phyloP scores from a whole-genome alignment of 2,113 vertebrate genomes.

The Aptenodytes forsteri region DNA sequence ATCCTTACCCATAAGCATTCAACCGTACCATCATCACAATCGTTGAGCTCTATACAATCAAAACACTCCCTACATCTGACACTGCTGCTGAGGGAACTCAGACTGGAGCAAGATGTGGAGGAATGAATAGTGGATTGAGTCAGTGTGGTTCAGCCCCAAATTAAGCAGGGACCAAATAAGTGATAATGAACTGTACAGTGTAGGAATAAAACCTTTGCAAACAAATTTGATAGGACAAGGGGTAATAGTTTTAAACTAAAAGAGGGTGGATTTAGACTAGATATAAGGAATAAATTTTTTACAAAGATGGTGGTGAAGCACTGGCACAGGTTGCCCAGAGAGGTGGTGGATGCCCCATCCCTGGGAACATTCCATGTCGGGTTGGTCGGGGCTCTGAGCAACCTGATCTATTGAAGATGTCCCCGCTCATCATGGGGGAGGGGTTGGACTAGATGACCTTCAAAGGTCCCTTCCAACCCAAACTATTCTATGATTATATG shows the following conservation, averaged over 20 bases:
- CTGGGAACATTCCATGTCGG: neutral
- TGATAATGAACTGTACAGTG: neutral
- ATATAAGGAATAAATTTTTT: neutral
- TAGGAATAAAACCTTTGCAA: neutral
- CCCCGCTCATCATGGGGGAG: too few relatives aligned
- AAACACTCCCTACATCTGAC: neutral
- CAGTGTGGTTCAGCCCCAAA: neutral
- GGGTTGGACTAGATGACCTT: neutral
- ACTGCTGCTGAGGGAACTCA: neutral
- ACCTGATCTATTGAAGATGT: neutral
- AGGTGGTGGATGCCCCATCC: neutral
- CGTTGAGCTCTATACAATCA: too few relatives aligned
- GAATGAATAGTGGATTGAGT: neutral
- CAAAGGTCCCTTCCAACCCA: neutral
- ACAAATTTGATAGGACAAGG: neutral
- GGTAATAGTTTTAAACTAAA: neutral
- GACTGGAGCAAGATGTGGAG: neutral
- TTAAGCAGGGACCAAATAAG: neutral
- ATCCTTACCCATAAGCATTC: too few relatives aligned
- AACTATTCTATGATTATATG: neutral
- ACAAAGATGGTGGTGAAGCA: rapidly evolving
- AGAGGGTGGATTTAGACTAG: neutral
- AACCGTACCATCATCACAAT: too few relatives aligned
- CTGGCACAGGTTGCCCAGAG: neutral
- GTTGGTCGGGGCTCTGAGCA: neutral